These are phyloP conservation scores for Porphyrio hochstetteri DNA, from an alignment of 2,113 vertebrate genomes.

Conservation along the genomic window DNA sequence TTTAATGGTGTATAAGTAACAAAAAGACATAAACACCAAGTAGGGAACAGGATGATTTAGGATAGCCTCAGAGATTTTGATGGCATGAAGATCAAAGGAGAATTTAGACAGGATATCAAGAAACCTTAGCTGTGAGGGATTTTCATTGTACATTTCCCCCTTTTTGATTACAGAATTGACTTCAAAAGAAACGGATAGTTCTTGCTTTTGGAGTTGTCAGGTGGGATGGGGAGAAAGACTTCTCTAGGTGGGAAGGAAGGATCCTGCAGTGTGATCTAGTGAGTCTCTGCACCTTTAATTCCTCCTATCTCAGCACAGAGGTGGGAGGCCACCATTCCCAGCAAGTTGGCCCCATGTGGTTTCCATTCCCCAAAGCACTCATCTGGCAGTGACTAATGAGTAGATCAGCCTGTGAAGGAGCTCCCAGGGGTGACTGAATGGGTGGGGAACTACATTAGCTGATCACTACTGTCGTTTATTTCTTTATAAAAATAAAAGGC, in stretches of 20 bases:
- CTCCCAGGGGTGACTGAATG: background rate
- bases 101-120: background rate
- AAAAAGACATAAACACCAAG: conserved; percentile 49
- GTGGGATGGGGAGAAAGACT: background rate
- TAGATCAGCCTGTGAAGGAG: conserved; percentile 1
- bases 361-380: background rate
- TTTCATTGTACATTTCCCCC: background rate
- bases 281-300: conserved; percentile 1
- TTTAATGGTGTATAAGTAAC: conserved; percentile 35
- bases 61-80: background rate
- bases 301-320: background rate
- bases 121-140: background rate
- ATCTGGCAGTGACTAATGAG: background rate
- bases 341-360: background rate
- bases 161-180: background rate
- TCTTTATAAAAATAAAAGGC: conserved; percentile 1
- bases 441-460: conserved; percentile 5
- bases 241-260: background rate
- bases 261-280: background rate
- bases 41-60: conserved; percentile 14
- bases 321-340: background rate
- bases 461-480: background rate
- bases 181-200: background rate
- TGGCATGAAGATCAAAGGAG: conserved; percentile 22
- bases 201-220: background rate